Evolutionary conservation across 1,140 invertebrate genomes (phyloP), one percentile per base, ranked within the genome.

Genomic region (Heliconius himera): DNA sequence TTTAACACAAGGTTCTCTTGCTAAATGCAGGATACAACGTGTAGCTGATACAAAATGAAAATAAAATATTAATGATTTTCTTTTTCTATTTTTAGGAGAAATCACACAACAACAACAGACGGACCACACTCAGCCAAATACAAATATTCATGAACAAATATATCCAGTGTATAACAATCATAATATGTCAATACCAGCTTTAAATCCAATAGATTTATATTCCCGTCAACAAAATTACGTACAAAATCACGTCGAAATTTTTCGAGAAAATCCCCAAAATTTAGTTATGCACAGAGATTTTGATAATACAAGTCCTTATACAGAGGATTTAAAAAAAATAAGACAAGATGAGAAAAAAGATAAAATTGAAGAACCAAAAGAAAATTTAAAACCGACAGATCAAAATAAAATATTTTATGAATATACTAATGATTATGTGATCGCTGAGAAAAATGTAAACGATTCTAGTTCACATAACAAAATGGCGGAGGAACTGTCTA

Each of bases 251-350:
- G 70, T 82, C 0, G 80, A 81, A 16, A 73, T 84, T 13, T 81
- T 71, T n/a, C 80, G 88, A 36, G 90, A 92, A 51, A 93, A 93
- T 33, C 92, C 93, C 3, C 91, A 94, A 80, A 94, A 94, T 72
- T 79, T 94, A 81, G 91, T 93, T 4, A 80, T 93, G 0, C 85
- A 93, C 49, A 88, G 88, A 84, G 89, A 93, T 78, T 93, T 86
- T 70, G 90, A 93, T 0, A 89, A 88, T 73, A 41, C 78, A 8
- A 90, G 88, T 60, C 86, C 87, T 3, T 91, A 89, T 54, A 70
- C 80, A 5, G 84, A 86, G 1, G 91, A 92, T 49, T 82, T 81
- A 70, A 90, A 90, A 84, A 94, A 93, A 71, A 26, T 81, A 73
- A 51, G 83, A 33, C 85, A 87, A 81, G 87, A 90, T 71, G 78